phyloP scores from a whole-genome alignment of 2,113 vertebrate species.

The Heliornis fulica region DNA sequence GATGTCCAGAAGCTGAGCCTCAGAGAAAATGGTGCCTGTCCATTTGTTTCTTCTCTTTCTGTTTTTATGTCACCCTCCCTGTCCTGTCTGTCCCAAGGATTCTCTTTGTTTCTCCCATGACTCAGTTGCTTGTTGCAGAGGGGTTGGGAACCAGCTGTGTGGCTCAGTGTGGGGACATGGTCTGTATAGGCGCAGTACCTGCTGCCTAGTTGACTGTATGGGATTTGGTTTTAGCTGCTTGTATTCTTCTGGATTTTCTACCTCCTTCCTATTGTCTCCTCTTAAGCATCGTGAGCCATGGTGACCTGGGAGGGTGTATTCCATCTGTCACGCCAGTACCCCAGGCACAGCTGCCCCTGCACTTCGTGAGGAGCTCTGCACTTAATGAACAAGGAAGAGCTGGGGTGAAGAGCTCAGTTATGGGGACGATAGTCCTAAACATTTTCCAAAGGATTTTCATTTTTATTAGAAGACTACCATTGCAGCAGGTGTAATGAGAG shows the following conservation, averaged over 20 bases:
- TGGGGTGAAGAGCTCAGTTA: not conserved
- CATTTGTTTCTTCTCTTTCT: not conserved
- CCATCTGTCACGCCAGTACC: not conserved
- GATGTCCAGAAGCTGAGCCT: not conserved
- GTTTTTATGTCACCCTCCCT: not conserved
- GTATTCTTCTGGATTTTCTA: not conserved
- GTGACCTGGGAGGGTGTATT: not conserved
- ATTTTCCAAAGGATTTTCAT: not conserved
- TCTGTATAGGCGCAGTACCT: not conserved
- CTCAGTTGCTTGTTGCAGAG: not conserved
- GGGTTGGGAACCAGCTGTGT: not conserved
- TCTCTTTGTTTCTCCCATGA: not conserved
- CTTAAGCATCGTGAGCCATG: fast-evolving
- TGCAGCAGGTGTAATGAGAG: not conserved
- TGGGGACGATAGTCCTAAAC: not conserved
- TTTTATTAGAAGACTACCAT: not conserved
- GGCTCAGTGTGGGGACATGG: not conserved
- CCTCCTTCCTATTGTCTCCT: not conserved
- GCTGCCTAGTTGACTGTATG: not conserved
- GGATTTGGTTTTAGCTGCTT: not conserved
- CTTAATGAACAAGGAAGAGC: not conserved
- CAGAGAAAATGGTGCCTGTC: not conserved
- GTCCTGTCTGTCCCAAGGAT: not conserved
- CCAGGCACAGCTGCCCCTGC: not conserved
- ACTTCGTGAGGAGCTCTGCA: not conserved